phyloP scores from a whole-genome alignment of 2,797 vertebrate species.

The Okamejei kenojei region DNA sequence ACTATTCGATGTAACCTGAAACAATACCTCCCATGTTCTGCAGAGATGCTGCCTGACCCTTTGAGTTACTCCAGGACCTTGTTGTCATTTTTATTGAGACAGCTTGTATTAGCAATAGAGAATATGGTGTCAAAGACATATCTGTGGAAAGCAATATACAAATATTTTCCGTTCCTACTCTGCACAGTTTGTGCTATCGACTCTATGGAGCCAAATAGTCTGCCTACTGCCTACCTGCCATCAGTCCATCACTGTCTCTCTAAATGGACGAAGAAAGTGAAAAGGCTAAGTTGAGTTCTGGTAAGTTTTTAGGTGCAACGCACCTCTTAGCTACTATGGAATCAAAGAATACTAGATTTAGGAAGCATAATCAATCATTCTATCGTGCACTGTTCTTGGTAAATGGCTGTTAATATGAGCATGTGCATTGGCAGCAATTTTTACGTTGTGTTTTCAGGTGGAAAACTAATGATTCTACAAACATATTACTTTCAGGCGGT shows the following conservation, averaged over 20 bases:
- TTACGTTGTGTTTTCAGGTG: neutral
- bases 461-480: neutral
- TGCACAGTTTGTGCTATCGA: neutral
- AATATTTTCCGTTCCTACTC: neutral
- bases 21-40: too few relatives aligned
- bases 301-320: neutral
- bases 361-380: slow-evolving; percentile 21
- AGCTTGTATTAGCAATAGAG: neutral
- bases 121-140: slow-evolving; percentile 9
- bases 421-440: slow-evolving; percentile 11
- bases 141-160: neutral
- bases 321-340: neutral
- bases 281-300: neutral
- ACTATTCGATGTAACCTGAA: too few relatives aligned
- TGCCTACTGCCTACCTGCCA: neutral
- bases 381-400: neutral
- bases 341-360: neutral
- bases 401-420: neutral
- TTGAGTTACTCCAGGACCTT: too few relatives aligned
- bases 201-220: neutral
- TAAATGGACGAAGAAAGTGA: neutral
- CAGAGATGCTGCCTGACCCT: too few relatives aligned
- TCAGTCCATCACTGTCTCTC: neutral
- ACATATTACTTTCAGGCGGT: neutral
- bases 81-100: neutral